phyloP scores from a whole-genome alignment of 2,113 vertebrate genomes.

The Oreotragus oreotragus region DNA sequence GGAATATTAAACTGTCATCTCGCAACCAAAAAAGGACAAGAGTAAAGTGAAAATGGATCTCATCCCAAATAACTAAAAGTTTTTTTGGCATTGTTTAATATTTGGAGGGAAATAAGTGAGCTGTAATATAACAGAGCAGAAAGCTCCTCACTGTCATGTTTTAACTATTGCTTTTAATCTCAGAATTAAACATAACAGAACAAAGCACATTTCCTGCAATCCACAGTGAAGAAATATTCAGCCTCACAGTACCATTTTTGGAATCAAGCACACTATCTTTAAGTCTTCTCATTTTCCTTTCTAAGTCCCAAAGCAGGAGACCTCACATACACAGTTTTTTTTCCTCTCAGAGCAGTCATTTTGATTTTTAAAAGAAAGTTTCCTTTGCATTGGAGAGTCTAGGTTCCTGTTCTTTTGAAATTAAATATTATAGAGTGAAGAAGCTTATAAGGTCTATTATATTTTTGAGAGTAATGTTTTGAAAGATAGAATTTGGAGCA shows the following conservation, averaged over 20 bases:
- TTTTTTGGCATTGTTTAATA: slow-evolving; percentile 74
- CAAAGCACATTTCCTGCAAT: slow-evolving; percentile 19
- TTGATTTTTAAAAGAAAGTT: neutral
- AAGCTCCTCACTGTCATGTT: slow-evolving; percentile 33
- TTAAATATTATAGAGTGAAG: neutral
- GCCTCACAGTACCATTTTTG: slow-evolving; percentile 55
- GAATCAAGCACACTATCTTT: slow-evolving; percentile 15
- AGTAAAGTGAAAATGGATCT: slow-evolving; percentile 67
- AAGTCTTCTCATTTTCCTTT: neutral
- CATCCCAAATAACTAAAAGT: slow-evolving; percentile 70
- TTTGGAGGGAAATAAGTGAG: slow-evolving; percentile 62
- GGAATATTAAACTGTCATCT: slow-evolving; percentile 73
- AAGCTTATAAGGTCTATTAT: neutral
- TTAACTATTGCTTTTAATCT: slow-evolving; percentile 66
- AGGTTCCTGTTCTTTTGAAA: neutral
- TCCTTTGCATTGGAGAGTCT: neutral
- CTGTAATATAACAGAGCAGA: slow-evolving; percentile 63
- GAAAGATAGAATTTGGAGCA: neutral
- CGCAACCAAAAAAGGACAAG: slow-evolving; percentile 67
- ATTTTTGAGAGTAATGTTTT: neutral
- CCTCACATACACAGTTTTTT: neutral
- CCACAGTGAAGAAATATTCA: neutral
- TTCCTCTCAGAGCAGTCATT: neutral
- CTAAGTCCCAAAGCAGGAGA: neutral
- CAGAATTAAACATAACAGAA: slow-evolving; percentile 62